phyloP scores from a whole-genome alignment of 2,888 invertebrate genomes.

The Agonopterix arenella region DNA sequence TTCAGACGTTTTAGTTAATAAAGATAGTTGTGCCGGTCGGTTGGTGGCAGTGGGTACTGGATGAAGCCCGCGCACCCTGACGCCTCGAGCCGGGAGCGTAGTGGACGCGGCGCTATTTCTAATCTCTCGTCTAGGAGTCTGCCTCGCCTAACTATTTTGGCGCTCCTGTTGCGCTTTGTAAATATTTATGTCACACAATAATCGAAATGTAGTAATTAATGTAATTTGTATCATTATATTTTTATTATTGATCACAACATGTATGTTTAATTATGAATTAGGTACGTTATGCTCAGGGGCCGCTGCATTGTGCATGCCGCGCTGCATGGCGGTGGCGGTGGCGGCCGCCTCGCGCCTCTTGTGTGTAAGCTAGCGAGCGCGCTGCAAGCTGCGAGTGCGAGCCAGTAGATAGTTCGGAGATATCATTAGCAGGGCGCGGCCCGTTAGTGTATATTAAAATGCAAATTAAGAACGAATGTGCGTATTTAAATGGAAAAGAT shows the following conservation, averaged over 20 bases:
- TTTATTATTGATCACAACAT: constrained; percentile 74
- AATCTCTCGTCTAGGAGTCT: constrained; percentile 48
- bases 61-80: constrained; percentile 5
- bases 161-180: constrained; percentile 71
- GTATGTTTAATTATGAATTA: constrained; percentile 57
- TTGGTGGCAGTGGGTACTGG: constrained; percentile 8
- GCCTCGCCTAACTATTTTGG: constrained; percentile 63
- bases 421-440: constrained; percentile 33
- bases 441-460: constrained; percentile 56
- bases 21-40: constrained; percentile 44
- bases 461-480: constrained; percentile 59
- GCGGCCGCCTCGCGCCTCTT: constrained; percentile 16
- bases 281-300: constrained; percentile 41
- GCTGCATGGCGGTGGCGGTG: no score
- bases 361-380: no score
- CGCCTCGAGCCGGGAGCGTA: constrained; percentile 3
- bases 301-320: neutral
- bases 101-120: constrained; percentile 25
- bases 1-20: constrained; percentile 67
- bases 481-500: constrained; percentile 71
- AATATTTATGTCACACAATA: constrained; percentile 76
- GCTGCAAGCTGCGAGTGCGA: constrained; percentile 28
- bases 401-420: constrained; percentile 41
- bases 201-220: constrained; percentile 73
- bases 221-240: constrained; percentile 76